Conservation (phyloP, 1,140 invertebrate species). For the Ceratosolen solmsi region DNA sequence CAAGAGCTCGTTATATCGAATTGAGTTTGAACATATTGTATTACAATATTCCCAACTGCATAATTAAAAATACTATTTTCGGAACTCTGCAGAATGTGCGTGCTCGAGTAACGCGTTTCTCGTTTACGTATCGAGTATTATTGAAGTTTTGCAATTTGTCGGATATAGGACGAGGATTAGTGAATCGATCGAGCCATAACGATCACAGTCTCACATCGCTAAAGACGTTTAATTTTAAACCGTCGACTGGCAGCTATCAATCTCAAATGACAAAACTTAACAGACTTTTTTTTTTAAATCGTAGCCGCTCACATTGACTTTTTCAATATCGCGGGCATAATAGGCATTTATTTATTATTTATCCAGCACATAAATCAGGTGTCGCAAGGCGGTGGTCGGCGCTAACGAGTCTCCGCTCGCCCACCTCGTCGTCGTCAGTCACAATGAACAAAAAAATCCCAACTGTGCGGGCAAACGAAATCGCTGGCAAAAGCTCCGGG, state of each 20-base stretch:
- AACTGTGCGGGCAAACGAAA: too few species aligned
- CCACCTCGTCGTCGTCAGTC: constrained; percentile 2
- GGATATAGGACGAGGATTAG: not conserved
- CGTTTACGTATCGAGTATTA: not conserved
- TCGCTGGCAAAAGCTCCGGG: too few species aligned
- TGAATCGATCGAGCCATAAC: not conserved
- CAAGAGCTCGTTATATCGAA: too few species aligned
- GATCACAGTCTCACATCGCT: not conserved
- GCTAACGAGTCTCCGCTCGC: too few species aligned
- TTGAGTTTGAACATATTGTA: too few species aligned
- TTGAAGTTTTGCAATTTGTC: not conserved
- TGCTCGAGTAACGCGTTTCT: not conserved
- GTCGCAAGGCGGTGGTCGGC: not conserved
- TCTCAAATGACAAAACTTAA: not conserved
- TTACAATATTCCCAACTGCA: too few species aligned
- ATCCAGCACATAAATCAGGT: not conserved
- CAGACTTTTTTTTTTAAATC: not conserved
- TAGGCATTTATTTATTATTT: not conserved
- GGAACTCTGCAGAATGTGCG: not conserved
- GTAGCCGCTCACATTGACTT: not conserved
- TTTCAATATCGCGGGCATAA: not conserved
- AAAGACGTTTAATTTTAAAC: not conserved
- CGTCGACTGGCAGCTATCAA: not conserved
- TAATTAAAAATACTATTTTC: not conserved
- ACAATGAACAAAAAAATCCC: not conserved